Percentiles rank a stretch among this genome's conserved stretches.
These are phyloP conservation scores for Hydrolagus colliei DNA, from an alignment of 2,797 vertebrate genomes.

Conservation along the genomic window DNA sequence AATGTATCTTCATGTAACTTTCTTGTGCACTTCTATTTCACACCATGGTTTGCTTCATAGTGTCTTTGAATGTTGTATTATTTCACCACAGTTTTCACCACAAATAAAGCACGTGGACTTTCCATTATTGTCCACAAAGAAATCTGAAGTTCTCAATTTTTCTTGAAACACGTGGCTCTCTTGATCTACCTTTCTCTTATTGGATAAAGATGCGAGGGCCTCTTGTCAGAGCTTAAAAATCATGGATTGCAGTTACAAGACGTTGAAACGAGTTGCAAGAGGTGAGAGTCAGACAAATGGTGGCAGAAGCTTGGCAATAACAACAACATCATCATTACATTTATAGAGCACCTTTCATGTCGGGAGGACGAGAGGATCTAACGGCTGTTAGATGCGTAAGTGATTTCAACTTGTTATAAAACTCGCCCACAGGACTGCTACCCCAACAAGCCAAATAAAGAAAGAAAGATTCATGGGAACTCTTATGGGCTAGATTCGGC, in stretches of 20 bases:
- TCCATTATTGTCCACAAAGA: neutral
- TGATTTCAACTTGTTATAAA: neutral
- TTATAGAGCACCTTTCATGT: too few species aligned
- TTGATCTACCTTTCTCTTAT: neutral
- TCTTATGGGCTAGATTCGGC: too few species aligned
- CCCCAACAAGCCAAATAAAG: neutral
- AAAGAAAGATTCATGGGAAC: neutral
- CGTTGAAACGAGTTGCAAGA: neutral
- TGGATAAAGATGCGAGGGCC: neutral
- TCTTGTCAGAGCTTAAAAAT: neutral
- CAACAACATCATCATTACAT: too few species aligned
- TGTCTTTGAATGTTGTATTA: neutral
- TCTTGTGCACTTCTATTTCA: neutral
- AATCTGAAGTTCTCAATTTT: neutral
- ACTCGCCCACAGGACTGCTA: neutral
- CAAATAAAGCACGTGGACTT: slow-evolving; percentile 4
- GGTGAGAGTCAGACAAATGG: neutral
- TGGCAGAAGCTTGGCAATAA: neutral
- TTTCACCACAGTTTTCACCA: neutral
- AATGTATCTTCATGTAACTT: neutral
- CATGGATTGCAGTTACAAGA: neutral
- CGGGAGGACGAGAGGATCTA: too few species aligned
- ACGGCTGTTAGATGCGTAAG: neutral
- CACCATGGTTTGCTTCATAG: neutral
- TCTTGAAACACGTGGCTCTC: neutral